A percentile compares a stretch with the other conserved stretches of the same genome.
These are phyloP conservation scores for Apus apus DNA, from an alignment of 2,113 vertebrate genomes.

Conservation along the genomic window DNA sequence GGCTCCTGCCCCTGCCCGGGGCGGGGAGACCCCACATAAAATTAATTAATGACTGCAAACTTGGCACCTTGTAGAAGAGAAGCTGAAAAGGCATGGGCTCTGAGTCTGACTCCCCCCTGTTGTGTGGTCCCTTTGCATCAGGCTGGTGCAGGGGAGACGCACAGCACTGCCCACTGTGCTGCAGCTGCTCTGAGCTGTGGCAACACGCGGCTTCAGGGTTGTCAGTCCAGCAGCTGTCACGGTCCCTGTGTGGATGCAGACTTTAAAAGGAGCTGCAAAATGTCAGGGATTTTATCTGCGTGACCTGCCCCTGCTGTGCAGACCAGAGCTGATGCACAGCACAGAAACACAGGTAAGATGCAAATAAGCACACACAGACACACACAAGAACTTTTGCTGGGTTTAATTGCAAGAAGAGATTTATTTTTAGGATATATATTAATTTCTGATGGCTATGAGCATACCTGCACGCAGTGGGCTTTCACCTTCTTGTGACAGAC, in stretches of 20 bases:
- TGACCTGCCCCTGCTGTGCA: neutral
- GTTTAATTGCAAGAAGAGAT: neutral
- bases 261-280: neutral
- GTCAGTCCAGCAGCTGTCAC: neutral
- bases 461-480: accelerated
- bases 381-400: neutral
- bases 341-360: neutral
- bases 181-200: neutral
- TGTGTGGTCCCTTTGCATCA: neutral
- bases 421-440: neutral
- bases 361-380: neutral
- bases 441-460: neutral
- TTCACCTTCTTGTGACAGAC: neutral
- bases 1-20: neutral
- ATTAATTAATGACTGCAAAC: neutral
- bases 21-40: neutral
- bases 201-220: accelerated
- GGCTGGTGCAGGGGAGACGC: accelerated
- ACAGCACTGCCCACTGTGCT: neutral
- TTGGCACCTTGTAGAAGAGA: neutral
- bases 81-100: neutral
- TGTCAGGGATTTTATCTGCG: neutral
- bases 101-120: neutral
- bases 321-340: neutral
- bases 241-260: neutral